phyloP scores from a whole-genome alignment of 2,888 invertebrate species.

The Drymonia ruficornis region DNA sequence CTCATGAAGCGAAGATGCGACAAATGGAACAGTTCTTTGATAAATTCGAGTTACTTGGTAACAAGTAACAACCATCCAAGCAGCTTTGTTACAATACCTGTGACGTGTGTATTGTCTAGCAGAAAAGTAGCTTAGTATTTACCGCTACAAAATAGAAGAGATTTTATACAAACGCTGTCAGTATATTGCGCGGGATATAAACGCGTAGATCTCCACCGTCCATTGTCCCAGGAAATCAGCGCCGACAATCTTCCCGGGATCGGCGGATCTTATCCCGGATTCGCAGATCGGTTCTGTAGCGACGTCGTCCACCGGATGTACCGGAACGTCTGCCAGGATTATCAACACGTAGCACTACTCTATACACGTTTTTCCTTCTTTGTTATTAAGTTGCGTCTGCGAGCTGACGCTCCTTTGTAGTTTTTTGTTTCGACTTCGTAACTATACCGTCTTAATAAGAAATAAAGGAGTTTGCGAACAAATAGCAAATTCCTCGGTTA shows the following conservation, averaged over 20 bases:
- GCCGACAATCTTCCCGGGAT: slow-evolving; percentile 66
- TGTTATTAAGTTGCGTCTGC: slow-evolving; percentile 50
- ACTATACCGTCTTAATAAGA: slow-evolving; percentile 31
- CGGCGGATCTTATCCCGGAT: slow-evolving; percentile 62
- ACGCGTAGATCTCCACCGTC: slow-evolving; percentile 53
- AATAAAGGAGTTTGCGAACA: slow-evolving; percentile 33
- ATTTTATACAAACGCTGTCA: slow-evolving; percentile 62
- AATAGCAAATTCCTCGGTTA: slow-evolving; percentile 24
- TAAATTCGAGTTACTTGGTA: background rate
- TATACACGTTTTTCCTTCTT: slow-evolving; percentile 59
- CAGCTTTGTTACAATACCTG: background rate
- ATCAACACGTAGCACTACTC: slow-evolving; percentile 62
- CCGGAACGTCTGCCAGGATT: slow-evolving; percentile 70
- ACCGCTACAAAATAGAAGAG: slow-evolving; percentile 22
- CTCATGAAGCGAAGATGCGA: background rate
- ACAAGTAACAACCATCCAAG: background rate
- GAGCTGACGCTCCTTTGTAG: slow-evolving; percentile 27
- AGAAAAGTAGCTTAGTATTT: slow-evolving; percentile 2
- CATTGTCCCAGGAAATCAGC: slow-evolving; percentile 70
- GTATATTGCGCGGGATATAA: slow-evolving; percentile 57
- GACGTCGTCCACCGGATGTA: slow-evolving; percentile 60
- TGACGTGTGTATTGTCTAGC: background rate
- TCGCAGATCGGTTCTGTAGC: slow-evolving; percentile 59
- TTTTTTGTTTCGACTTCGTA: slow-evolving; percentile 23
- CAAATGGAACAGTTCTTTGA: background rate